Evolutionary conservation across 1,140 invertebrate species (phyloP).

Genomic region (Macrobrachium rosenbergii): DNA sequence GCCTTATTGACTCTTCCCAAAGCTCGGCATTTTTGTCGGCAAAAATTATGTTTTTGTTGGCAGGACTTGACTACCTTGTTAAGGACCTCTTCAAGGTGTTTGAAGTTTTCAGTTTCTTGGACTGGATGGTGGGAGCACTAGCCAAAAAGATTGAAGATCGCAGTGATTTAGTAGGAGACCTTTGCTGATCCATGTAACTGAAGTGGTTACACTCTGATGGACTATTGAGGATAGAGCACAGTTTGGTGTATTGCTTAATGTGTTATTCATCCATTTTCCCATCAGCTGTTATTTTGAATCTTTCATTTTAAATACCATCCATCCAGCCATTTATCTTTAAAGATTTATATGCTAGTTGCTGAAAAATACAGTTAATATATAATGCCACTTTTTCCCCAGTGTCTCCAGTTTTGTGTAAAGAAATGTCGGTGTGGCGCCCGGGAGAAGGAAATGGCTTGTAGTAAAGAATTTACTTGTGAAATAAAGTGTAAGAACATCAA

Average conservation of each 20-base stretch:
- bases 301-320: not conserved
- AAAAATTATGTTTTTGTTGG: no score
- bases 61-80: no score
- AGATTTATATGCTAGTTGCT: not conserved
- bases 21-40: no score
- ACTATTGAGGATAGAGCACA: not conserved
- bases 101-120: no score
- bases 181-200: no score
- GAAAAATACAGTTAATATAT: not conserved
- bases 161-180: no score
- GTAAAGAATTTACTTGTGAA: constrained; percentile 89
- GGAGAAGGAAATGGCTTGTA: constrained; percentile 88
- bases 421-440: constrained; percentile 85
- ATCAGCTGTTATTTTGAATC: not conserved
- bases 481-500: constrained; percentile 87
- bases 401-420: constrained; percentile 84
- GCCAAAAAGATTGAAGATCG: no score
- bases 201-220: no score
- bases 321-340: not conserved
- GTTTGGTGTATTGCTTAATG: not conserved
- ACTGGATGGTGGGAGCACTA: no score
- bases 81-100: no score
- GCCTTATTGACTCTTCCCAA: no score
- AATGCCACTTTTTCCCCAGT: constrained; percentile 70
- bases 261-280: not conserved